A percentile compares a stretch with the other conserved stretches of the same genome.
These are phyloP conservation scores for Rhyacophila brunnea DNA, from an alignment of 1,140 invertebrate species.

Conservation along the genomic window DNA sequence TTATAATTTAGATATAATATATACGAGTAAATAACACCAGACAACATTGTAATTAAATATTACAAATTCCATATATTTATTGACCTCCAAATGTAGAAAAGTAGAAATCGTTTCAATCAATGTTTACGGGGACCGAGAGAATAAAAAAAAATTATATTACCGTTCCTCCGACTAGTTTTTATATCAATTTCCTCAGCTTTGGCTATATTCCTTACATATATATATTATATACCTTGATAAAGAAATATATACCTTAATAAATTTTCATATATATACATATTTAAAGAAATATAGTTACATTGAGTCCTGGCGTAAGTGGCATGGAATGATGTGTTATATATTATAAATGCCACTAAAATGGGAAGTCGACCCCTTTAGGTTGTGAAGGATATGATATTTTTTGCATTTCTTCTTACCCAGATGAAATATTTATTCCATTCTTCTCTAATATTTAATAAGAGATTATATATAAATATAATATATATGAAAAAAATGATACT, in stretches of 20 bases:
- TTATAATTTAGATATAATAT: too few relatives aligned
- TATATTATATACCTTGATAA: too few relatives aligned
- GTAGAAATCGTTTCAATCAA: too few relatives aligned
- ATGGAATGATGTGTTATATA: too few relatives aligned
- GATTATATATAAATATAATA: conserved; percentile 18
- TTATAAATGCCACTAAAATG: not conserved
- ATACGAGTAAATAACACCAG: too few relatives aligned
- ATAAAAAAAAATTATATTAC: too few relatives aligned
- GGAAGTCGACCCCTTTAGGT: conserved; percentile 10
- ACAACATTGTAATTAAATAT: too few relatives aligned
- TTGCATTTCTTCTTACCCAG: conserved; percentile 33
- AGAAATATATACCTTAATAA: not conserved
- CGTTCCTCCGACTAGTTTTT: conserved; percentile 13
- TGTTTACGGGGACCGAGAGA: too few relatives aligned
- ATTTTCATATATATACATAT: conserved; percentile 6
- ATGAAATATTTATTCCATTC: conserved; percentile 31
- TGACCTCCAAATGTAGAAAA: too few relatives aligned
- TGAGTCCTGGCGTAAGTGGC: too few relatives aligned
- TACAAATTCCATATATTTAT: too few relatives aligned
- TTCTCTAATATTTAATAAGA: conserved; percentile 31
- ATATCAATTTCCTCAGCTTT: conserved; percentile 18
- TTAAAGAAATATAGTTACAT: not conserved
- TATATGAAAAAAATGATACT: not conserved
- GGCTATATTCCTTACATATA: conserved; percentile 7
- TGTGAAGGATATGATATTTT: conserved; percentile 33